A percentile compares a stretch with the other conserved stretches of the same genome.
These are phyloP conservation scores for Lasiurus borealis DNA, from an alignment of 2,113 vertebrate genomes.

Conservation along the genomic window DNA sequence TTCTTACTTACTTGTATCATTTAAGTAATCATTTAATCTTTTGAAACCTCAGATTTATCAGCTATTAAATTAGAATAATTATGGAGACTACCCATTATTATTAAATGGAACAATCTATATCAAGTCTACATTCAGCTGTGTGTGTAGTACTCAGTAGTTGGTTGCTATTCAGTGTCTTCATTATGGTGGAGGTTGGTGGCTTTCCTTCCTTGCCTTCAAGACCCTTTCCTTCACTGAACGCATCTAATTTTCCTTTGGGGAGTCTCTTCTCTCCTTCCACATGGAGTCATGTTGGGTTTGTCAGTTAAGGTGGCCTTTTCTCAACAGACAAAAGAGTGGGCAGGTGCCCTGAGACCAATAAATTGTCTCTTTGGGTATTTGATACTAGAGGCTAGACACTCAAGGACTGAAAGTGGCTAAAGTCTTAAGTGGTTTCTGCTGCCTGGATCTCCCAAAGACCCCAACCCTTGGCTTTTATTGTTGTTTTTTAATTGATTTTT, in stretches of 20 bases:
- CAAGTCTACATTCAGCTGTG: neutral
- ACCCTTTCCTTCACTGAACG: neutral
- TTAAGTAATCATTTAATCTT: neutral
- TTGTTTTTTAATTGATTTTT: neutral
- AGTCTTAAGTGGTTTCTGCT: neutral
- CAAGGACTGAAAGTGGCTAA: neutral
- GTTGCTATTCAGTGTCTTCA: neutral
- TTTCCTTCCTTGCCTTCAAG: neutral
- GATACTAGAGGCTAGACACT: neutral
- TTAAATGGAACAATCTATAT: neutral
- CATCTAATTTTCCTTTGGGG: neutral
- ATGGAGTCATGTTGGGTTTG: neutral
- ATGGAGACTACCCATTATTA: neutral
- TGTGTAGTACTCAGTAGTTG: fast-evolving
- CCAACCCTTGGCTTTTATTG: neutral
- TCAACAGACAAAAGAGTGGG: neutral
- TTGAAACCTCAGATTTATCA: neutral
- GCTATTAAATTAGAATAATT: neutral
- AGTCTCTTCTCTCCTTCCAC: neutral
- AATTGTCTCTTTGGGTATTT: neutral
- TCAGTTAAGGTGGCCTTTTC: neutral
- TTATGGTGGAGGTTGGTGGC: neutral
- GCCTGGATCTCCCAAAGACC: neutral
- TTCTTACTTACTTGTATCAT: neutral
- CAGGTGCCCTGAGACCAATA: neutral